Conservation (phyloP, 2,113 vertebrate species). For the Oceanodroma tethys region DNA sequence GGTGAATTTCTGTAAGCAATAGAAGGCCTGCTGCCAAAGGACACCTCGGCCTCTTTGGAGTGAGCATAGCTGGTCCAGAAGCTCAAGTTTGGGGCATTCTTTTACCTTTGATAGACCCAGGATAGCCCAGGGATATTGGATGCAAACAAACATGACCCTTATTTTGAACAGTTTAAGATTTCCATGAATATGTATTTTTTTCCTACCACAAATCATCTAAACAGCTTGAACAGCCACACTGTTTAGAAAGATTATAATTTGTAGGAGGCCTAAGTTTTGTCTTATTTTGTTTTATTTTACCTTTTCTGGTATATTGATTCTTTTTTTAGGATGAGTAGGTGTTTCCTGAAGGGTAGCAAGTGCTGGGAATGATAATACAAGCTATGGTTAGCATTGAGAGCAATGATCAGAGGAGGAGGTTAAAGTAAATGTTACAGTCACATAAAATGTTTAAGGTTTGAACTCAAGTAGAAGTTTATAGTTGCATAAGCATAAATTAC, state of each 20-base stretch:
- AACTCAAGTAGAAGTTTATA: background rate
- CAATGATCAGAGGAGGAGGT: background rate
- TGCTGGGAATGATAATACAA: background rate
- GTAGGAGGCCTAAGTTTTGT: background rate
- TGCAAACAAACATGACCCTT: background rate
- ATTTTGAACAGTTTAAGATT: background rate
- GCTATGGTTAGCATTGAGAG: background rate
- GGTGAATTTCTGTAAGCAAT: background rate
- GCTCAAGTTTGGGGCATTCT: background rate
- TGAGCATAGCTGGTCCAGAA: background rate
- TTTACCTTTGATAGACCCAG: background rate
- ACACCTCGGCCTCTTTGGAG: background rate
- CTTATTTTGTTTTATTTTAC: background rate
- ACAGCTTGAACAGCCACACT: background rate
- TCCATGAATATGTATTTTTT: background rate
- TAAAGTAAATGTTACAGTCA: background rate
- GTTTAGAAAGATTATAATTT: background rate
- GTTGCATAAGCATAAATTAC: background rate
- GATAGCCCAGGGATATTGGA: background rate
- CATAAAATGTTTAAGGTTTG: background rate
- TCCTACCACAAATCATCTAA: background rate
- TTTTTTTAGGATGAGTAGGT: background rate
- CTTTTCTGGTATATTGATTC: background rate
- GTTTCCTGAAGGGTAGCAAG: background rate
- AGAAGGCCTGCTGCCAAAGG: background rate